Percentiles rank a stretch among this genome's conserved stretches.
These are phyloP conservation scores for Trogon surrucura DNA, from an alignment of 2,113 vertebrate genomes.

Conservation along the genomic window DNA sequence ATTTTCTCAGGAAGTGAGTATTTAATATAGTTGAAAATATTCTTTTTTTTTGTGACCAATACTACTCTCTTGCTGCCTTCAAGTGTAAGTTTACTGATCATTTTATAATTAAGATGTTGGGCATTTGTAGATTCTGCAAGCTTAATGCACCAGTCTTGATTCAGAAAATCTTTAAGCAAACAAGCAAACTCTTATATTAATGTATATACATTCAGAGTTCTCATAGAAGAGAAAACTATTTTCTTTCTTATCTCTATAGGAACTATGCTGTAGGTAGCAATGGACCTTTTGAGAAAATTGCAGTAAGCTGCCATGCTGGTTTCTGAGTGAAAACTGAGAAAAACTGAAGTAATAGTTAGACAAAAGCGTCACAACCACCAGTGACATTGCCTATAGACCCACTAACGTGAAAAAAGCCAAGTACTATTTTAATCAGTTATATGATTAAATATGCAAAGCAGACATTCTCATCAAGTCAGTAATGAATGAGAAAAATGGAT, in stretches of 20 bases:
- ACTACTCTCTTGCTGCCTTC: background rate
- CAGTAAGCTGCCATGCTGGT: background rate
- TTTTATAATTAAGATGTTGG: background rate
- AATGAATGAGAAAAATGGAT: constrained; percentile 27
- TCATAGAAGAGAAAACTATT: background rate
- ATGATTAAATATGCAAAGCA: constrained; percentile 62
- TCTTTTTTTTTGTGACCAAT: background rate
- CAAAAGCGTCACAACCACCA: background rate
- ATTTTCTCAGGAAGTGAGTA: background rate
- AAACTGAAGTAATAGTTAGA: background rate
- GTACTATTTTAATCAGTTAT: background rate
- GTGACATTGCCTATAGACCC: background rate
- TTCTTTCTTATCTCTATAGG: background rate
- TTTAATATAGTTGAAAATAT: background rate
- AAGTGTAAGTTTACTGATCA: background rate
- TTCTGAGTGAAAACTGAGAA: background rate
- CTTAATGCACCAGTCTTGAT: background rate
- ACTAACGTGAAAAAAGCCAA: background rate
- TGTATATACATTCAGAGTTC: background rate
- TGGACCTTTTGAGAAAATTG: background rate
- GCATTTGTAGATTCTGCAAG: background rate
- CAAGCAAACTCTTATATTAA: background rate
- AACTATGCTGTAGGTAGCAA: background rate
- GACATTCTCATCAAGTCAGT: constrained; percentile 44
- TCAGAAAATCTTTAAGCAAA: background rate